phyloP scores from a whole-genome alignment of 2,113 vertebrate genomes.

The Albula goreensis region DNA sequence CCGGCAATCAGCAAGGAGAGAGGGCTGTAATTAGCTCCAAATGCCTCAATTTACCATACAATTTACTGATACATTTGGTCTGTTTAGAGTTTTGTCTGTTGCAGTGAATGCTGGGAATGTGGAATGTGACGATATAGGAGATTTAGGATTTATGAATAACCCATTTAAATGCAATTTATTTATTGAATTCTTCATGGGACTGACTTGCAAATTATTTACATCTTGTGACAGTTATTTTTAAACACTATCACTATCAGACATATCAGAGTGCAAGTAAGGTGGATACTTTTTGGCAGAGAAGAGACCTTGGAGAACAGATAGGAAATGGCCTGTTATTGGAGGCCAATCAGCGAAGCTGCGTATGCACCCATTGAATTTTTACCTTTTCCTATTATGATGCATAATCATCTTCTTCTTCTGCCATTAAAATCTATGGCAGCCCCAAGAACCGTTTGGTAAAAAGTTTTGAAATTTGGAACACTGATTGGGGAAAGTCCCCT shows the following conservation, averaged over 20 bases:
- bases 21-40: constrained; percentile 7
- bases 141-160: background rate
- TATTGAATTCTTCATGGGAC: background rate
- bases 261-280: background rate
- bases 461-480: too few relatives aligned
- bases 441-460: too few relatives aligned
- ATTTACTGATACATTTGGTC: background rate
- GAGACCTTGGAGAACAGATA: background rate
- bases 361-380: too few relatives aligned
- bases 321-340: background rate
- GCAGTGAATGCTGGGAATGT: background rate
- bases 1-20: background rate
- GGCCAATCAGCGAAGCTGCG: too few relatives aligned
- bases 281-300: background rate
- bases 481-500: too few relatives aligned
- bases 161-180: too few relatives aligned
- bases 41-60: background rate
- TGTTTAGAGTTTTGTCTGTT: background rate
- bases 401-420: too few relatives aligned
- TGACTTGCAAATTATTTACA: background rate
- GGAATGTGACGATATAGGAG: background rate
- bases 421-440: too few relatives aligned
- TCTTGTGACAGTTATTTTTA: background rate
- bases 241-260: background rate
- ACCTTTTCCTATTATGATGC: too few relatives aligned